These are phyloP conservation scores for Takifugu ocellatus DNA, from an alignment of 2,797 vertebrate genomes.

Conservation along the genomic window DNA sequence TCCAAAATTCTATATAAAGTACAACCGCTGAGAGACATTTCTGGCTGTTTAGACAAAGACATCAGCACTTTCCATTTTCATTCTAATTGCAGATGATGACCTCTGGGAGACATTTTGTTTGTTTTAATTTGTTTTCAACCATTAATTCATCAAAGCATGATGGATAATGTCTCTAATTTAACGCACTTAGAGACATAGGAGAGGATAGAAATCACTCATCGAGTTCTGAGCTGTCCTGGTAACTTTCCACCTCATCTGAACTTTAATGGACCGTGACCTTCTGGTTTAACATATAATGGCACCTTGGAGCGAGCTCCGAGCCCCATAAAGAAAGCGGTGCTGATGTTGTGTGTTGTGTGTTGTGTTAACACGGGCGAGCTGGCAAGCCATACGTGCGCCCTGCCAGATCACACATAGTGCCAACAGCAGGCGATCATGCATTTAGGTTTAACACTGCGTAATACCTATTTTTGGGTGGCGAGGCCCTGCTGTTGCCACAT, in stretches of 20 bases:
- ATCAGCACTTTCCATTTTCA: slow-evolving; percentile 4
- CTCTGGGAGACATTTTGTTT: slow-evolving; percentile 24
- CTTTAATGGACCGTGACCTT: slow-evolving; percentile 62
- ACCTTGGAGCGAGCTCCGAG: slow-evolving; percentile 39
- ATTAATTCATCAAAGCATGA: slow-evolving; percentile 18
- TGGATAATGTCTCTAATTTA: slow-evolving; percentile 48
- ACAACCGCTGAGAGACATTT: slow-evolving; percentile 17
- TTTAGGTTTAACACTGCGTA: slow-evolving; percentile 35
- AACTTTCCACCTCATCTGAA: slow-evolving; percentile 64
- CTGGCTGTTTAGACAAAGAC: slow-evolving; percentile 13
- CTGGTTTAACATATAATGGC: slow-evolving; percentile 52
- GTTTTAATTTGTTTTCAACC: slow-evolving; percentile 35
- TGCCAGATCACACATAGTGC: slow-evolving; percentile 33
- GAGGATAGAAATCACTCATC: slow-evolving; percentile 57
- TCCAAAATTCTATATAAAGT: slow-evolving; percentile 51
- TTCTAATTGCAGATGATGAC: slow-evolving; percentile 3
- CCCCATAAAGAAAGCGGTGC: slow-evolving; percentile 24
- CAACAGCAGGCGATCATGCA: slow-evolving; percentile 46
- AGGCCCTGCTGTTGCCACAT: slow-evolving; percentile 23
- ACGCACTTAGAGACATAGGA: slow-evolving; percentile 43
- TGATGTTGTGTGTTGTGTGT: slow-evolving; percentile 33
- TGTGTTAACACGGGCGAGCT: slow-evolving; percentile 30
- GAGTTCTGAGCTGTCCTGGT: slow-evolving; percentile 44
- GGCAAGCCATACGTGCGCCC: slow-evolving; percentile 31
- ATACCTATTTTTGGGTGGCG: slow-evolving; percentile 32